These are phyloP conservation scores for Pipistrellus kuhlii DNA, from an alignment of 2,797 vertebrate genomes.

Conservation along the genomic window DNA sequence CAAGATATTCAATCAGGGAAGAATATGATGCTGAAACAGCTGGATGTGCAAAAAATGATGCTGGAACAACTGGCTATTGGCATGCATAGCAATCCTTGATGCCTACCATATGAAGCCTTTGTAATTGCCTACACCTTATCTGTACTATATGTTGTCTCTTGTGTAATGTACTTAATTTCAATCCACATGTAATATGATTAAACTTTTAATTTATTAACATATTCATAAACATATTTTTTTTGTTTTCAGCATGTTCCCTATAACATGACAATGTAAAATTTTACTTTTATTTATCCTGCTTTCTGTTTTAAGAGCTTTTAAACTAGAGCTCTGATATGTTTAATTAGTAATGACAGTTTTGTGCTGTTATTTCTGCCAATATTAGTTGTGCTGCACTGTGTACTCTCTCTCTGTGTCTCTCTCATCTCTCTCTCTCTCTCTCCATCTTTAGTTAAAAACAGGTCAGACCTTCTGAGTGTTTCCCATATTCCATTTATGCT, in stretches of 20 bases:
- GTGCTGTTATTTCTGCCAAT: not conserved
- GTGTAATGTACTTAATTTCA: not conserved
- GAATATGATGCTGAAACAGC: no score
- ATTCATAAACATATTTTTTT: not conserved
- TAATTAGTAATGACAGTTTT: not conserved
- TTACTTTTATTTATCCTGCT: not conserved
- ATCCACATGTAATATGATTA: not conserved
- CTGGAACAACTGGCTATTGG: no score
- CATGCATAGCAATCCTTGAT: not conserved
- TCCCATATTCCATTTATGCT: not conserved
- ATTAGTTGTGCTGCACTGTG: not conserved
- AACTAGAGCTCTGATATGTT: not conserved
- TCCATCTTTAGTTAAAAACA: not conserved
- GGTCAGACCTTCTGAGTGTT: not conserved
- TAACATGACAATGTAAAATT: not conserved
- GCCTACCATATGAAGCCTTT: not conserved
- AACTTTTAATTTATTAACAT: not conserved
- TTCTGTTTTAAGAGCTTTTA: not conserved
- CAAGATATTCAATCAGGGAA: no score
- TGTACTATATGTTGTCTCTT: not conserved
- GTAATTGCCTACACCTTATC: not conserved
- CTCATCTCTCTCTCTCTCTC: no score
- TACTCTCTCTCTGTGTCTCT: not conserved
- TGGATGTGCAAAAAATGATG: no score
- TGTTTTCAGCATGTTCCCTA: not conserved